Percentiles rank a stretch among this genome's conserved stretches.
These are phyloP conservation scores for Synergus laeviventris DNA, from an alignment of 2,888 invertebrate genomes.

Conservation along the genomic window DNA sequence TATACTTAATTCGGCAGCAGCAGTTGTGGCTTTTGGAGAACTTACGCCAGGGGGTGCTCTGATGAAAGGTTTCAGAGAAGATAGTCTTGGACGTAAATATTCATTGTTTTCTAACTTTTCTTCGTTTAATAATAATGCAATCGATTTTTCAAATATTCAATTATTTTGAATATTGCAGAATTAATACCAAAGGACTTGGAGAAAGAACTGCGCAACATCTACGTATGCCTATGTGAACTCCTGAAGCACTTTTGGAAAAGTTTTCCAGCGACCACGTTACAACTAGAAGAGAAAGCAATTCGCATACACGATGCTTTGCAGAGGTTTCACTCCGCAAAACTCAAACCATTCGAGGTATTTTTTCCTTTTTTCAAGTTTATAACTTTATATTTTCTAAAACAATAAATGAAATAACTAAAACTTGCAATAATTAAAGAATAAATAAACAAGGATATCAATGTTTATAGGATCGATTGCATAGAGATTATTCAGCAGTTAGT, in stretches of 20 bases:
- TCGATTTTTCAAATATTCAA: background rate
- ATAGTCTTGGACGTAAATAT: conserved; percentile 83
- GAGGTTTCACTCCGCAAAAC: conserved; percentile 90
- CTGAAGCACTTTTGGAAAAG: conserved; percentile 96
- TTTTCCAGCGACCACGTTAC: conserved; percentile 88
- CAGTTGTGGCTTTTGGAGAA: conserved; percentile 91
- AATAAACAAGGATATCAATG: conserved; percentile 42
- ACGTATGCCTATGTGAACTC: conserved; percentile 91
- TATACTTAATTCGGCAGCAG: conserved; percentile 85
- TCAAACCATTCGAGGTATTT: conserved; percentile 89
- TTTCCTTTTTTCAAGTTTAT: background rate
- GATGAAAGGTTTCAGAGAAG: conserved; percentile 92
- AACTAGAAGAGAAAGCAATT: conserved; percentile 87
- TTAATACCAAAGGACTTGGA: conserved; percentile 90
- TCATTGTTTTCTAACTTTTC: conserved; percentile 4
- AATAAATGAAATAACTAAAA: background rate
- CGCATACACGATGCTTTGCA: conserved; percentile 93
- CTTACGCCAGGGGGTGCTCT: conserved; percentile 93
- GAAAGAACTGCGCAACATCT: conserved; percentile 89
- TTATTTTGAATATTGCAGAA: conserved; percentile 78
- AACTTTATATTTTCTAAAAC: background rate
- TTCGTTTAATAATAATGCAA: conserved; percentile 21
- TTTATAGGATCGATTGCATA: conserved; percentile 86
- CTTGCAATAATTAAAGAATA: background rate
- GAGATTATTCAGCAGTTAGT: conserved; percentile 88